Evolutionary conservation across 2,888 invertebrate species (phyloP).

Genomic region (Hemistola chrysoprasaria): DNA sequence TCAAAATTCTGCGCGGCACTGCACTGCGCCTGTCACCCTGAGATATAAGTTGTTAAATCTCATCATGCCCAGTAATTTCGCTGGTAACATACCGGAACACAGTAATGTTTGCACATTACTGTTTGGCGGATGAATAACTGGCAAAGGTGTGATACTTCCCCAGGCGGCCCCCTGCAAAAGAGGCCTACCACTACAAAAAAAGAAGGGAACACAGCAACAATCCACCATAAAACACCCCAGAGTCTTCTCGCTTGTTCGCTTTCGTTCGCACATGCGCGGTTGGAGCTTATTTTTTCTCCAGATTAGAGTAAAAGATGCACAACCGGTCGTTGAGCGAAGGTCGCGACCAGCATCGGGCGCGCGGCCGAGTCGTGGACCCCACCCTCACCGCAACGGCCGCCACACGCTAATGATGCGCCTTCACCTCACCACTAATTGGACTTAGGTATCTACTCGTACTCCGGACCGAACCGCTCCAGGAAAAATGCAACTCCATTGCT

Average conservation of each 20-base stretch:
- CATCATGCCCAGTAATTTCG: no score
- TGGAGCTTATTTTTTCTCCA: conserved; percentile 69
- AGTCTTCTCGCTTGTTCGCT: conserved; percentile 67
- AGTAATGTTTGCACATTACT: no score
- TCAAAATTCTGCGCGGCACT: no score
- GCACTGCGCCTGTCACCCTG: no score
- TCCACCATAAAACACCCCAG: conserved; percentile 69
- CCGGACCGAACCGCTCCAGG: conserved; percentile 58
- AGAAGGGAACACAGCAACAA: conserved; percentile 66
- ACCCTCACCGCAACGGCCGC: conserved; percentile 35
- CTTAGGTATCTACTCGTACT: no score
- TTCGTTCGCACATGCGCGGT: conserved; percentile 67
- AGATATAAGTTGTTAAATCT: no score
- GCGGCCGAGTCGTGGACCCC: conserved; percentile 43
- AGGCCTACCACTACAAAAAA: no score
- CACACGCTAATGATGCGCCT: conserved; percentile 72
- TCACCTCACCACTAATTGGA: conserved; percentile 76
- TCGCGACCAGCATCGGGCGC: conserved; percentile 63
- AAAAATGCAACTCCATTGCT: conserved; percentile 55
- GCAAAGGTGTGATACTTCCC: no score
- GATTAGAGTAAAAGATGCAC: conserved; percentile 79
- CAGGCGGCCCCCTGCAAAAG: no score
- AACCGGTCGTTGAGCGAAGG: conserved; percentile 77
- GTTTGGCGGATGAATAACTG: no score
- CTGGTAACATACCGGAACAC: no score